These are phyloP conservation scores for Sus cebifrons DNA, from an alignment of 2,797 vertebrate species.

Conservation along the genomic window DNA sequence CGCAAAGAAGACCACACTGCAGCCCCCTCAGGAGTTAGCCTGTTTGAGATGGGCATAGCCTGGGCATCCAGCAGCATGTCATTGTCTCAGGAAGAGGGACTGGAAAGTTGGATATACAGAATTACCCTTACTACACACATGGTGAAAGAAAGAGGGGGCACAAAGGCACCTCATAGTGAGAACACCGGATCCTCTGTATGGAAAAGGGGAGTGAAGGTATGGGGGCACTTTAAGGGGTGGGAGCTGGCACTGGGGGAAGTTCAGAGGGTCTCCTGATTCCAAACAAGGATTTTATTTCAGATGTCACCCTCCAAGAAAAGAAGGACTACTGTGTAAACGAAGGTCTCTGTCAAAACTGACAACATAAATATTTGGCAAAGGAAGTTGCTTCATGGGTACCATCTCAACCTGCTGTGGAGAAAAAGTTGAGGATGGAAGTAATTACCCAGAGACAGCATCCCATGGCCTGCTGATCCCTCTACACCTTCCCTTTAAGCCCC, in stretches of 20 bases:
- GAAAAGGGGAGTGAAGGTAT: neutral
- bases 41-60: constrained; percentile 77
- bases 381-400: neutral
- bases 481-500: neutral
- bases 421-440: neutral
- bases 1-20: constrained; percentile 71
- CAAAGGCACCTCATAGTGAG: neutral
- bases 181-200: neutral
- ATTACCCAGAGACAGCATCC: neutral
- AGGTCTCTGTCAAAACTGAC: neutral
- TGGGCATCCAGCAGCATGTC: neutral
- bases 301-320: neutral
- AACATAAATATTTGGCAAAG: constrained; percentile 3
- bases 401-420: neutral
- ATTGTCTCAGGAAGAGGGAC: constrained; percentile 54
- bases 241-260: neutral
- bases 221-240: neutral
- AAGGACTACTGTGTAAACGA: neutral
- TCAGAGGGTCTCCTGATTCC: neutral
- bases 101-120: neutral
- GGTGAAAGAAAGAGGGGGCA: neutral
- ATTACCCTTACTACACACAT: neutral
- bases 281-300: constrained; percentile 5
- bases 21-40: constrained; percentile 79
- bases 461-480: neutral